Evolutionary conservation across 2,113 vertebrate species (phyloP).

Genomic region (Argyrosomus japonicus): DNA sequence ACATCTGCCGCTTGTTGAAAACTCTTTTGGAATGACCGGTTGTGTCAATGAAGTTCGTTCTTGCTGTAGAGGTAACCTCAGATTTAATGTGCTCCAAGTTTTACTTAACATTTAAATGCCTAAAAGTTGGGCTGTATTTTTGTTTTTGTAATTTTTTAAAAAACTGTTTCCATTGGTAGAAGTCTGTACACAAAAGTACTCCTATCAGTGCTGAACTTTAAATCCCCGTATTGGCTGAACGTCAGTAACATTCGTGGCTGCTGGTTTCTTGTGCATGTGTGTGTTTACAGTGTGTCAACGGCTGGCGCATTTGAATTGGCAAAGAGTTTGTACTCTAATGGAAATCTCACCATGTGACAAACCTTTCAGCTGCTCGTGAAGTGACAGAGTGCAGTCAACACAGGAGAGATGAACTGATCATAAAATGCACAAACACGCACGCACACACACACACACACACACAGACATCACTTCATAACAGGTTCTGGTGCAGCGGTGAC

Average conservation of each 20-base stretch:
- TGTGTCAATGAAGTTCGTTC: no score
- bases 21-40: no score
- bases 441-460: background rate
- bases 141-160: background rate
- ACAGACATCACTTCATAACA: slow-evolving; percentile 9
- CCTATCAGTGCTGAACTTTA: background rate
- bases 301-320: slow-evolving; percentile 70
- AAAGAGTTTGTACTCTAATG: slow-evolving; percentile 27
- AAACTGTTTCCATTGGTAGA: background rate
- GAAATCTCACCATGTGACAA: slow-evolving; percentile 43
- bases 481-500: slow-evolving; percentile 27
- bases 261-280: slow-evolving; percentile 1
- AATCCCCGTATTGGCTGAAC: background rate
- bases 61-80: background rate
- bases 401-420: slow-evolving; percentile 34
- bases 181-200: background rate
- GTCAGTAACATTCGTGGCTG: background rate
- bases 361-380: slow-evolving; percentile 35
- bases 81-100: no score
- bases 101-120: background rate
- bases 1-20: no score
- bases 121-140: background rate
- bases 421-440: slow-evolving; percentile 4
- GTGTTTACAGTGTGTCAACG: slow-evolving; percentile 52
- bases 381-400: slow-evolving; percentile 8